These are phyloP conservation scores for Lanius collurio DNA, from an alignment of 2,113 vertebrate species.

Conservation along the genomic window DNA sequence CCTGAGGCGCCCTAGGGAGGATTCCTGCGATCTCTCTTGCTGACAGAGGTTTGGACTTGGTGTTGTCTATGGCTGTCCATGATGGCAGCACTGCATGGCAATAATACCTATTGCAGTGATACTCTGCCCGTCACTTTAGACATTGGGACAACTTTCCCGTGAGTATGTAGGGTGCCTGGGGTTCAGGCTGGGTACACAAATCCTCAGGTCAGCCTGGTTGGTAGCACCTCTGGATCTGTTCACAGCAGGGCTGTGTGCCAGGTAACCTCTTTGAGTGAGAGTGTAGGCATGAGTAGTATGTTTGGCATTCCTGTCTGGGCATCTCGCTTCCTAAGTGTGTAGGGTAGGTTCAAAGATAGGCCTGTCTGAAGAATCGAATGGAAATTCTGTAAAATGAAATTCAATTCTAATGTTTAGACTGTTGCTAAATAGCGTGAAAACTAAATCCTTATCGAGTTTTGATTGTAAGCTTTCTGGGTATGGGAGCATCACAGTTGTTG, in stretches of 20 bases:
- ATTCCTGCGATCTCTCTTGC: not conserved
- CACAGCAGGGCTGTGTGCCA: not conserved
- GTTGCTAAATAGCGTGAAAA: not conserved
- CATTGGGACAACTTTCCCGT: not conserved
- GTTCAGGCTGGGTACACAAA: not conserved
- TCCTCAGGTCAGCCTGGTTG: accelerated
- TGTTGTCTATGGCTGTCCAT: not conserved
- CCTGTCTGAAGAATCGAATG: not conserved
- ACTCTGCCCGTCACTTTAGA: not conserved
- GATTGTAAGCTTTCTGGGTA: not conserved
- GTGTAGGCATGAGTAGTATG: accelerated
- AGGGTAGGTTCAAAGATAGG: not conserved
- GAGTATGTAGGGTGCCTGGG: accelerated
- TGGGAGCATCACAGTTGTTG: not conserved
- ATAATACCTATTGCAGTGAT: not conserved
- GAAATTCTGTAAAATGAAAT: not conserved
- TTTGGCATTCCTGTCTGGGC: not conserved
- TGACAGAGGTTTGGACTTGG: not conserved
- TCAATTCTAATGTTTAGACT: not conserved
- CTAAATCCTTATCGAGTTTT: not conserved
- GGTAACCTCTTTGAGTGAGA: not conserved
- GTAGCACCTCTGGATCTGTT: not conserved
- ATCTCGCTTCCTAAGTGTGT: not conserved
- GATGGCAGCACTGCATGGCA: not conserved
- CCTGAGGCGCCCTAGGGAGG: not conserved